Percentiles rank a stretch among this genome's conserved stretches.
These are phyloP conservation scores for Notarius quadriscutis DNA, from an alignment of 2,113 vertebrate species.

Conservation along the genomic window DNA sequence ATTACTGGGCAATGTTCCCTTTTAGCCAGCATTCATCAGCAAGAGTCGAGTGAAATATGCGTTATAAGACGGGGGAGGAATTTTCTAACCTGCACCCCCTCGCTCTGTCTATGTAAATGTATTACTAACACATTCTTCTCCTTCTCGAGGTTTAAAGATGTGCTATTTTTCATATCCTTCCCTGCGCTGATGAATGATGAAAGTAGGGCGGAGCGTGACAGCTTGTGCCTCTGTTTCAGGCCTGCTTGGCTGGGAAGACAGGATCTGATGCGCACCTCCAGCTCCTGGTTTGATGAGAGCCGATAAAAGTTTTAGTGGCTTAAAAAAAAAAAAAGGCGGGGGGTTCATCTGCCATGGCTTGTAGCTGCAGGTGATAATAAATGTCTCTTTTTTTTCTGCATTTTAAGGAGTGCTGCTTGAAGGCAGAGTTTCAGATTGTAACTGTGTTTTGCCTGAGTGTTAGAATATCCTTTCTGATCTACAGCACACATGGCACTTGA, in stretches of 20 bases:
- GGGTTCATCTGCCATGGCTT: conserved; percentile 41
- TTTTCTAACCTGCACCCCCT: conserved; percentile 61
- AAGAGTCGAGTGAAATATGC: conserved; percentile 69
- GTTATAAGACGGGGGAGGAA: conserved; percentile 63
- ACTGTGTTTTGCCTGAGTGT: conserved; percentile 34
- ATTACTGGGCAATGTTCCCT: conserved; percentile 82
- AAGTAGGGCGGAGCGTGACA: conserved; percentile 39
- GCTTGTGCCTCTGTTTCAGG: conserved; percentile 49
- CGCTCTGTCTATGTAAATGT: conserved; percentile 60
- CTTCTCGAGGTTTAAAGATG: conserved; percentile 62
- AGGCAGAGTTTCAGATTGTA: conserved; percentile 36
- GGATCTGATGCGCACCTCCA: conserved; percentile 41
- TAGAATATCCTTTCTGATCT: conserved; percentile 24
- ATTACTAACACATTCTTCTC: conserved; percentile 68
- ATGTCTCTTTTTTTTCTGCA: conserved; percentile 26
- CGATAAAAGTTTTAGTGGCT: conserved; percentile 52
- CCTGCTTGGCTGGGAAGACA: conserved; percentile 33
- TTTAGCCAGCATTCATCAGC: conserved; percentile 72
- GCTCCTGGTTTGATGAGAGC: conserved; percentile 51
- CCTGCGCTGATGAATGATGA: conserved; percentile 54
- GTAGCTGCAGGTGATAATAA: conserved; percentile 47
- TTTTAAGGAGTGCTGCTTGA: conserved; percentile 32
- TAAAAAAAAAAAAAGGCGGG: background rate
- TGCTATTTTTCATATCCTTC: conserved; percentile 63
- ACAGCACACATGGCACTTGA: conserved; percentile 9